Evolutionary conservation across 2,113 vertebrate species (phyloP), one percentile per base, ranked within the genome.

Genomic region (Neoarius graeffei): DNA sequence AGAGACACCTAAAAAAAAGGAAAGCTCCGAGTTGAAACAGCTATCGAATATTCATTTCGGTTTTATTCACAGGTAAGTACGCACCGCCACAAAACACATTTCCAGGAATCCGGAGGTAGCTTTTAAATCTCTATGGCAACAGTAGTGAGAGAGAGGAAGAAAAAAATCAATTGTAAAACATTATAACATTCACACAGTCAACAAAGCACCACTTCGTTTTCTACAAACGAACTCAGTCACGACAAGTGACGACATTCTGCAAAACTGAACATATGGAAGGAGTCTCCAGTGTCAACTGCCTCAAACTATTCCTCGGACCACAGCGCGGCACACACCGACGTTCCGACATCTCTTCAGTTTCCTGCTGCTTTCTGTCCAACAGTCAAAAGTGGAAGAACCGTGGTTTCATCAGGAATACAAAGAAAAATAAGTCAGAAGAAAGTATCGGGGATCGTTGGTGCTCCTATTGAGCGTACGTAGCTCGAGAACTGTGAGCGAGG

Each of bases 91-190:
- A 25, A 25, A 64, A 7, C 7, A 7, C 20, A 23, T 2, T 64
- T 8, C 23, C 7, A 25, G 60, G 25, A 64, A 64, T 23, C 59
- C 19, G 2, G 25, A 66, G 64, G 6, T 23, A 69, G 42, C 42
- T 42, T 42, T 42, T 42, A 42, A 42, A 42, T 42, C 42, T 42
- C 42, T 42, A 42, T 42, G 42, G 42, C 42, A 42, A 42, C 42
- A 5, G 84, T 25, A 69, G 50, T 90, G 81, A 64, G 62, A 20
- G 35, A 89, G 84, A 27, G 42, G 30, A 42, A 42, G 3, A 42
- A 42, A 42, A 42, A 42, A 35, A 35, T 35, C 35, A 35, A 42
- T 42, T 42, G 42, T 4, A 42, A 42, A 42, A 42, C 42, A 42
- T 42, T 42, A 4, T 42, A 42, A 42, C 42, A 42, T 42, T 42